phyloP scores from a whole-genome alignment of 2,888 invertebrate genomes.

The Hylaea fasciaria region DNA sequence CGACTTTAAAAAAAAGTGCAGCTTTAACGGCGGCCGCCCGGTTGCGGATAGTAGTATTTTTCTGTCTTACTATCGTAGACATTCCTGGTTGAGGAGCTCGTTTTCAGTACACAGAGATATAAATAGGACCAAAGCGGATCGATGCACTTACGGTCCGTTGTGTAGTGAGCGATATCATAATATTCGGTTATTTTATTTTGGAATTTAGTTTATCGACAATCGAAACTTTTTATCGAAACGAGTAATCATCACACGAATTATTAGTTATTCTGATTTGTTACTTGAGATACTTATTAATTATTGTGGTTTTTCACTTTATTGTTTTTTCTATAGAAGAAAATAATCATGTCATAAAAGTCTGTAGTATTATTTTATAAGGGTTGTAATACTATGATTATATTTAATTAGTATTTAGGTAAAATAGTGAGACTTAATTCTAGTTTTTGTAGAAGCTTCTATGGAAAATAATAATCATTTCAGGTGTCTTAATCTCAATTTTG shows the following conservation, averaged over 20 bases:
- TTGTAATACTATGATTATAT: conserved; percentile 64
- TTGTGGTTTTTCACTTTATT: conserved; percentile 37
- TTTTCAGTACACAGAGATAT: conserved; percentile 31
- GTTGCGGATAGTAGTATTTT: conserved; percentile 21
- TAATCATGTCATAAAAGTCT: conserved; percentile 61
- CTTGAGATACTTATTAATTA: conserved; percentile 44
- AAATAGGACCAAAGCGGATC: conserved; percentile 32
- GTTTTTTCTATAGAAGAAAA: conserved; percentile 30
- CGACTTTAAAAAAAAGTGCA: conserved; percentile 32
- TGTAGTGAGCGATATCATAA: conserved; percentile 19
- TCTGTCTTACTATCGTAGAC: conserved; percentile 41
- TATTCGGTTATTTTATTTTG: conserved; percentile 12
- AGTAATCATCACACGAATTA: conserved; percentile 46
- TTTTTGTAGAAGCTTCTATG: conserved; percentile 65
- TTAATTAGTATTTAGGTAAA: conserved; percentile 53
- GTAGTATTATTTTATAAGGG: conserved; percentile 68
- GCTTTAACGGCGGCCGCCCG: conserved; percentile 41
- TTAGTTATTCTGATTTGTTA: conserved; percentile 39
- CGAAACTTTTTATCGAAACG: conserved; percentile 42
- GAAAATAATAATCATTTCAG: conserved; percentile 54
- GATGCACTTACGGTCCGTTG: conserved; percentile 12
- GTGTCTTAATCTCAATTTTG: conserved; percentile 55
- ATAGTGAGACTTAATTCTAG: conserved; percentile 74
- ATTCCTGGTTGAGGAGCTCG: conserved; percentile 40
- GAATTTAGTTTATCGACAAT: conserved; percentile 24